Evolutionary conservation across 2,113 vertebrate genomes (phyloP).

Genomic region (sheep (Ovis aries)): ARS-UI_Ramb_v3.0 NC_056058.1:44003501-44004000

Average conservation of each 20-base stretch:
- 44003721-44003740: not conserved
- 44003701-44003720: not conserved
- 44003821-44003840: not conserved
- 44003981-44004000: not conserved
- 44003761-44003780: not conserved
- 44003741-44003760: too few relatives aligned
- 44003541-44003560: not conserved
- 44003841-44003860: not conserved
- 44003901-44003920: not conserved
- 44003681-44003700: not conserved
- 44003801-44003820: not conserved
- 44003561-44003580: not conserved
- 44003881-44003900: not conserved
- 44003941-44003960: not conserved
- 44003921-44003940: not conserved
- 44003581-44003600: conserved; percentile 50
- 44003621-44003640: rapidly evolving
- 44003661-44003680: not conserved
- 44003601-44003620: not conserved
- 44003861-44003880: not conserved
- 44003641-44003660: not conserved
- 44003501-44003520: not conserved
- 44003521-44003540: not conserved
- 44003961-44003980: not conserved
- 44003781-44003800: not conserved